Conservation (phyloP, 1,140 invertebrate genomes). For the Ephestia elutella region DNA sequence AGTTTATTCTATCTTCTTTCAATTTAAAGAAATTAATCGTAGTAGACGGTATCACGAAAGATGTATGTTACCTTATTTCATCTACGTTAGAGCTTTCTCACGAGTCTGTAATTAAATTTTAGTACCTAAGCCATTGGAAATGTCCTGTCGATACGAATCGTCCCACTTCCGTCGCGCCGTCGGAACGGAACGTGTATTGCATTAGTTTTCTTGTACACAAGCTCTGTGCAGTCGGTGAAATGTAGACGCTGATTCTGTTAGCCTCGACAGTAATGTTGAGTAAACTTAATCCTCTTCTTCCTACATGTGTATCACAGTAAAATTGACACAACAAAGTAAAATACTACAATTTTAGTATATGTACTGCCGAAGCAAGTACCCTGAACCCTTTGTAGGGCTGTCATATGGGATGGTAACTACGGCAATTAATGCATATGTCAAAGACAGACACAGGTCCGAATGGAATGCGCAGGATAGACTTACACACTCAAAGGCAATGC, state of each 20-base stretch:
- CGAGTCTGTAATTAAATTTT: neutral
- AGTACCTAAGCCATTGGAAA: neutral
- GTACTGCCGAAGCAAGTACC: constrained; percentile 13
- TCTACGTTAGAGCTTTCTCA: neutral
- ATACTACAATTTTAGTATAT: constrained; percentile 67
- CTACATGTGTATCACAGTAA: no score
- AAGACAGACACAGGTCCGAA: no score
- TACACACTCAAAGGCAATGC: no score
- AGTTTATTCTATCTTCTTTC: no score
- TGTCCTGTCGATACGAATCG: neutral
- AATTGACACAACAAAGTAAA: no score
- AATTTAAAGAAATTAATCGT: no score
- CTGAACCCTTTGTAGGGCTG: no score
- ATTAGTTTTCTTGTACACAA: neutral
- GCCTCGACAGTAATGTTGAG: neutral
- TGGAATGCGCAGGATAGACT: no score
- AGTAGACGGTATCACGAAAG: no score
- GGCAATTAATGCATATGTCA: no score
- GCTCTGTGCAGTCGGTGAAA: neutral
- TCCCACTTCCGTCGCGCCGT: neutral
- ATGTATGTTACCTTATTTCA: no score
- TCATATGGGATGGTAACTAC: no score
- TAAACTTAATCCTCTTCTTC: neutral
- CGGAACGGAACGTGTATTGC: neutral
- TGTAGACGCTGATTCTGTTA: neutral